Evolutionary conservation across 2,113 vertebrate species (phyloP), one percentile per base, ranked within the genome.

Genomic region (Uropsilus gracilis): DNA sequence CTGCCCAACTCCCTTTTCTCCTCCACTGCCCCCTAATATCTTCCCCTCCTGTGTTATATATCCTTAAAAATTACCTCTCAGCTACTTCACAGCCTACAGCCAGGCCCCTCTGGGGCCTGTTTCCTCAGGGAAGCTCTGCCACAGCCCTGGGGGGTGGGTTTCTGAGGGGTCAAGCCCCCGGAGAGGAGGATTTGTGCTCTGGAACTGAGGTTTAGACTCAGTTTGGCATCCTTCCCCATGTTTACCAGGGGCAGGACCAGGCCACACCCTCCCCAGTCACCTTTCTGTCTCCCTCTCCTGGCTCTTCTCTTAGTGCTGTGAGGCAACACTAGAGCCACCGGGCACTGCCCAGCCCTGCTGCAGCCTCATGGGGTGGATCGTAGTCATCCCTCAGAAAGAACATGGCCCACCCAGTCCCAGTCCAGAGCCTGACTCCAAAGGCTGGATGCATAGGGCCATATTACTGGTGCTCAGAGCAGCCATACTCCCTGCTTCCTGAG

Each of bases 181-280:
- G n/a, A 89, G 92, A 63, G 59, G 32, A 59, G 83, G 69, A 94
- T 97, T 96, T 95, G 92, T 95, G 89, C 42, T 59, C 80, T 86
- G 92, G 93, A 89, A 94, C 7, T 78, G 18, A 95, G 86, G 94
- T 86, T 96, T 92, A 89, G 94, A 89, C 86, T 94, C 85, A 73
- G 18, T 86, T n/a, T 96, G 93, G 94, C 92, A 95, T 91, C 86
- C 86, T 94, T 68, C 53, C 0, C 86, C 28, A 28, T 3, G 12
- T 68, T 50, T 50, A 5, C 0, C 26, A 91, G 85, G 80, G 73
- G 55, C 95, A 69, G 85, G 37, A 3, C 75, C 14, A 39, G 81
- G 11, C 46, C 2, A 28, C 22, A 83, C 34, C n/a, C 37, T n/a
- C 34, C 55, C 9, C 30, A 11, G n/a, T 5, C 42, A 42, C 68